Percentiles rank a stretch among this genome's conserved stretches.
phyloP scores from a whole-genome alignment of 2,797 vertebrate genomes.

The Oreochromis grahami region DNA sequence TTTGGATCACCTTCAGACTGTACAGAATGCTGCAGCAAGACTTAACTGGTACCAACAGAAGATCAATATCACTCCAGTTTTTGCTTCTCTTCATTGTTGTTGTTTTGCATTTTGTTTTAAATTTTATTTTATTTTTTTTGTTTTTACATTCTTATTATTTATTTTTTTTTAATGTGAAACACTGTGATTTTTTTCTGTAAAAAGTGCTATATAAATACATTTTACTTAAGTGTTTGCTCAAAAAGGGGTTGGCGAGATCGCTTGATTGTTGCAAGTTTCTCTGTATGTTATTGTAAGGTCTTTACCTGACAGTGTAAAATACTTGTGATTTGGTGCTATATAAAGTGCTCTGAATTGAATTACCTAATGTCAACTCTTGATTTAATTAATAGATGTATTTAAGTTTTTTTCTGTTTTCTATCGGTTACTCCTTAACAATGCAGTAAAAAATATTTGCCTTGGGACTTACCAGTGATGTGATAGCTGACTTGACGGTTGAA shows the following conservation, averaged over 20 bases:
- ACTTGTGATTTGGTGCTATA: neutral
- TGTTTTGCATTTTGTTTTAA: neutral
- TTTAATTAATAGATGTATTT: neutral
- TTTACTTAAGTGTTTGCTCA: neutral
- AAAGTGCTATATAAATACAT: neutral
- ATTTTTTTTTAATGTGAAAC: neutral
- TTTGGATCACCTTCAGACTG: neutral
- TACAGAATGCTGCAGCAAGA: neutral
- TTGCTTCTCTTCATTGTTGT: neutral
- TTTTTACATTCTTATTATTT: neutral
- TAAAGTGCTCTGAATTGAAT: neutral
- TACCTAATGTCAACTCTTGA: neutral
- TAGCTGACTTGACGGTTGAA: slow-evolving; percentile 95
- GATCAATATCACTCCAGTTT: neutral
- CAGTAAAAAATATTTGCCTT: neutral
- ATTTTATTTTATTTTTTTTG: neutral
- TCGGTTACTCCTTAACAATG: neutral
- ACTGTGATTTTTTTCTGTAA: neutral
- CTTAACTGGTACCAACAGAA: neutral
- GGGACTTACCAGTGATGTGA: slow-evolving; percentile 89
- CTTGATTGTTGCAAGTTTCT: neutral
- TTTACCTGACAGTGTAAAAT: neutral
- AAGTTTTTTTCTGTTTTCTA: neutral
- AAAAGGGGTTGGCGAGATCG: neutral
- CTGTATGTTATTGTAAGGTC: neutral